A percentile compares a stretch with the other conserved stretches of the same genome.
Evolutionary conservation across 2,113 vertebrate genomes (phyloP).

Genomic region (human (Homo sapiens)): DNA sequence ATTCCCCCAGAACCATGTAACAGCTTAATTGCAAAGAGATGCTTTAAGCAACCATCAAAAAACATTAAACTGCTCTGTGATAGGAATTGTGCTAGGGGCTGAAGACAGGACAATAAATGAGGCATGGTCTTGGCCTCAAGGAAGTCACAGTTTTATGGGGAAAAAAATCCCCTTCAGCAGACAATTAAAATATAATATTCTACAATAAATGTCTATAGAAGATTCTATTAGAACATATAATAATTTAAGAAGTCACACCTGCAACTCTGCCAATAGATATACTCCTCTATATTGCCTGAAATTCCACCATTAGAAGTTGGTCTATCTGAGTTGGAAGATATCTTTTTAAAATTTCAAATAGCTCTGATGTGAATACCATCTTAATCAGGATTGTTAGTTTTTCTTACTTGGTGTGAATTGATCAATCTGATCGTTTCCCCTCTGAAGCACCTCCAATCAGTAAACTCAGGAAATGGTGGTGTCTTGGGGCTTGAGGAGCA

Average conservation of each 20-base stretch:
- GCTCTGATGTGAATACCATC: slow-evolving; percentile 11
- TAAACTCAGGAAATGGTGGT: neutral
- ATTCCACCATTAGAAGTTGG: neutral
- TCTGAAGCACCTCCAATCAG: neutral
- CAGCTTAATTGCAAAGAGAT: slow-evolving; percentile 39
- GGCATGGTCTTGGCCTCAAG: neutral
- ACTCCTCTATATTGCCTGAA: neutral
- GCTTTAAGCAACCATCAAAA: slow-evolving; percentile 11
- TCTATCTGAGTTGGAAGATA: neutral
- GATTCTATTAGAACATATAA: neutral
- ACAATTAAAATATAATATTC: neutral
- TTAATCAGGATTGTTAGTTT: slow-evolving; percentile 25
- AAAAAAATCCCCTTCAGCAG: neutral
- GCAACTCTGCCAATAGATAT: neutral
- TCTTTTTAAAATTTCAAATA: slow-evolving; percentile 23
- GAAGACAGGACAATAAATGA: slow-evolving; percentile 15
- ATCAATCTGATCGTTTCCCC: neutral
- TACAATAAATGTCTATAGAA: neutral
- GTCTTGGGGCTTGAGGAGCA: neutral
- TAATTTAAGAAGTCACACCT: slow-evolving; percentile 29
- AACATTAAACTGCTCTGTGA: neutral
- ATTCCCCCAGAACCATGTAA: neutral
- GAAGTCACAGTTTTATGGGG: neutral
- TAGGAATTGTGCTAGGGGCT: neutral
- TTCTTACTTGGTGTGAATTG: slow-evolving; percentile 19